Conservation (phyloP, 2,797 vertebrate genomes). For the Apogon hyalosoma region DNA sequence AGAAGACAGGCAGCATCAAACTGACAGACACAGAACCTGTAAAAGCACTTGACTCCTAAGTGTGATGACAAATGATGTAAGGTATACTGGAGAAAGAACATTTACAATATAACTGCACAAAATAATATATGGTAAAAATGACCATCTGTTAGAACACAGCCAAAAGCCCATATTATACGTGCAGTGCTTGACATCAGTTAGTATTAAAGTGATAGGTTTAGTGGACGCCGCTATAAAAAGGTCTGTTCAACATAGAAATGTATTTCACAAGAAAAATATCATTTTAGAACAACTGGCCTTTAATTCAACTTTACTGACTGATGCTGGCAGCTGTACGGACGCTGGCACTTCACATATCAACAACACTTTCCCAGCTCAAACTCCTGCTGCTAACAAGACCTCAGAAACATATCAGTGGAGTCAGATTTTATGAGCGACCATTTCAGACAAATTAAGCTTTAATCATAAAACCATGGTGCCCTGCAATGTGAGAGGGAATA, state of each 20-base stretch:
- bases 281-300: conserved; percentile 32
- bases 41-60: conserved; percentile 54
- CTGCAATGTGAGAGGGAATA: neutral
- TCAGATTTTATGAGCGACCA: conserved; percentile 31
- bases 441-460: conserved; percentile 30
- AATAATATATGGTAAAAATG: neutral
- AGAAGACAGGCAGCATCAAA: conserved; percentile 37
- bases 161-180: conserved; percentile 3
- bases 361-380: conserved; percentile 21
- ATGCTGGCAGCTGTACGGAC: conserved; percentile 3
- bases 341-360: conserved; percentile 3
- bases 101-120: conserved; percentile 17
- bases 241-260: conserved; percentile 5
- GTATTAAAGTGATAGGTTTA: conserved; percentile 37
- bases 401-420: conserved; percentile 18
- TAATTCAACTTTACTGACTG: conserved; percentile 25
- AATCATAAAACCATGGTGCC: conserved; percentile 21
- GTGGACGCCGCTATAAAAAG: conserved; percentile 38
- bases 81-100: conserved; percentile 34
- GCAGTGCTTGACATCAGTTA: conserved; percentile 32
- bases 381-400: conserved; percentile 26
- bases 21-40: conserved; percentile 45
- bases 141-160: neutral
- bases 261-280: conserved; percentile 7
- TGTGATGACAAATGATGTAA: conserved; percentile 47